phyloP scores from a whole-genome alignment of 2,797 vertebrate genomes.

The Pipistrellus kuhlii region DNA sequence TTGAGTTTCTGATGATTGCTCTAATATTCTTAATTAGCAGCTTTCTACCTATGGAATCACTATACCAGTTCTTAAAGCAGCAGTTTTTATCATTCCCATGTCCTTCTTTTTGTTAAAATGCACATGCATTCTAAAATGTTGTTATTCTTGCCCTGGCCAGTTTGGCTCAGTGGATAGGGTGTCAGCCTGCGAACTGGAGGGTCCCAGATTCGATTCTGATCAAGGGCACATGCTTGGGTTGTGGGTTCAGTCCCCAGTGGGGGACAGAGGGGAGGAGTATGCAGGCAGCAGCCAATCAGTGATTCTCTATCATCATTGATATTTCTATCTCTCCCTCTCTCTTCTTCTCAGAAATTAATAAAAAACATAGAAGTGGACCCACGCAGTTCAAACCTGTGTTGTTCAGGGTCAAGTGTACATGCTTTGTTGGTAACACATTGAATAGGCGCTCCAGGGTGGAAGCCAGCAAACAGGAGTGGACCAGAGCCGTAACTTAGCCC shows the following conservation, averaged over 20 bases:
- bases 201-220: no score
- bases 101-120: constrained; percentile 60
- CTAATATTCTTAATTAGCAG: constrained; percentile 63
- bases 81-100: constrained; percentile 60
- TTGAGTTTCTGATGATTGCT: background rate
- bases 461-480: background rate
- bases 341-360: no score
- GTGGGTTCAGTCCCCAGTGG: no score
- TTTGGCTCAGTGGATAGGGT: no score
- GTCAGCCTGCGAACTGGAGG: no score
- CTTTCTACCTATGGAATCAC: constrained; percentile 63
- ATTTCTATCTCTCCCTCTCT: no score
- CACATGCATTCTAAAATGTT: constrained; percentile 28
- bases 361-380: background rate
- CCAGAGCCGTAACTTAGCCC: background rate
- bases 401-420: background rate
- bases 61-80: constrained; percentile 44
- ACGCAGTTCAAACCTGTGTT: background rate
- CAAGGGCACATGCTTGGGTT: no score
- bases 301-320: no score
- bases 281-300: no score
- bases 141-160: background rate
- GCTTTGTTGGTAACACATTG: background rate
- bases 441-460: background rate
- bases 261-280: no score